These are phyloP conservation scores for Scleropages formosus DNA, from an alignment of 2,797 vertebrate species.

Conservation along the genomic window DNA sequence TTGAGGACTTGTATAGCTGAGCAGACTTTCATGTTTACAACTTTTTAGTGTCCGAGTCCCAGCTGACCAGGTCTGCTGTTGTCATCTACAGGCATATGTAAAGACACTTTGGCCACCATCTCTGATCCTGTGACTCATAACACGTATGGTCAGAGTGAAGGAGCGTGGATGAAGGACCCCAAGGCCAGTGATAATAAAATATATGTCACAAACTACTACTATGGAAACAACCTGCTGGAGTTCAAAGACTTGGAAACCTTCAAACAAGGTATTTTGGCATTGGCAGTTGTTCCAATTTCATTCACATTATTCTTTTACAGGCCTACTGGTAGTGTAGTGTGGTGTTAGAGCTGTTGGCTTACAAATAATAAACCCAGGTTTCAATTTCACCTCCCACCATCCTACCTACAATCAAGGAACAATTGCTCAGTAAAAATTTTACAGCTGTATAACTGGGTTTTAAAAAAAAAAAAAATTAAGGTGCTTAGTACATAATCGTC, in stretches of 20 bases:
- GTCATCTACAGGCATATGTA: constrained; percentile 74
- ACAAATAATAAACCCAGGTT: no score
- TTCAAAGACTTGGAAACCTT: constrained; percentile 87
- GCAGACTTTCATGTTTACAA: background rate
- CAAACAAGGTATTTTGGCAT: constrained; percentile 75
- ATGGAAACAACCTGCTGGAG: constrained; percentile 82
- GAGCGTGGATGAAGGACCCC: constrained; percentile 94
- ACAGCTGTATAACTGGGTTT: no score
- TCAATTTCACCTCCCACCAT: background rate
- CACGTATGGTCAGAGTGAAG: constrained; percentile 80
- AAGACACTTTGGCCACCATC: constrained; percentile 88
- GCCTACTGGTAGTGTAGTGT: no score
- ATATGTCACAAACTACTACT: constrained; percentile 87
- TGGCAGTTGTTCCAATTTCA: background rate
- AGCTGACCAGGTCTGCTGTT: background rate
- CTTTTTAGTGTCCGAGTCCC: background rate
- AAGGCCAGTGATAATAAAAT: constrained; percentile 83
- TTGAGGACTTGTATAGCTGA: no score
- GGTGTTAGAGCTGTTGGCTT: no score
- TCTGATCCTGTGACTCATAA: constrained; percentile 83
- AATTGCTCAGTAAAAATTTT: no score
- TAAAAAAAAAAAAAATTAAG: no score
- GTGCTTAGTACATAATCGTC: no score
- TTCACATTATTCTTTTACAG: no score
- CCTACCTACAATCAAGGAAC: background rate